Percentiles rank a stretch among this genome's conserved stretches.
phyloP scores from a whole-genome alignment of 2,888 invertebrate species.

The Apotomis turbidana region DNA sequence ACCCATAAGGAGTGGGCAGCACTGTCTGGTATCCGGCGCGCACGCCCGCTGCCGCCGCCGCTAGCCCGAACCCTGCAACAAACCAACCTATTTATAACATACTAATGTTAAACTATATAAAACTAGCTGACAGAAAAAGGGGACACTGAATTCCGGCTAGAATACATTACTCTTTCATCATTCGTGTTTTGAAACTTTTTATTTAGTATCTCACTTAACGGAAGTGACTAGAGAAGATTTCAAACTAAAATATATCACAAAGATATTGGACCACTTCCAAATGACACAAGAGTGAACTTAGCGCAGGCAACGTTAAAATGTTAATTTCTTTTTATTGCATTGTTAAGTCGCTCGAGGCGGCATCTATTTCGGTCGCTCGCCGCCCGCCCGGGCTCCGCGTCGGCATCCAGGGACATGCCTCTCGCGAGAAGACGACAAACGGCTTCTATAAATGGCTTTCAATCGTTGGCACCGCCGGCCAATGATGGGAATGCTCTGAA shows the following conservation, averaged over 20 bases:
- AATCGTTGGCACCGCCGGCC: conserved; percentile 64
- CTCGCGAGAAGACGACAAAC: conserved; percentile 80
- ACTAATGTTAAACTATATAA: conserved; percentile 44
- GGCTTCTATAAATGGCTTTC: conserved; percentile 77
- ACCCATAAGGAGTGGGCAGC: conserved; percentile 93
- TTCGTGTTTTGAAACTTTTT: conserved; percentile 60
- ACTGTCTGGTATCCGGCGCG: conserved; percentile 91
- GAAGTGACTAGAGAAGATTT: conserved; percentile 72
- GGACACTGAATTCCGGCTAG: conserved; percentile 54
- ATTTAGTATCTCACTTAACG: conserved; percentile 77
- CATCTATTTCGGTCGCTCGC: conserved; percentile 78
- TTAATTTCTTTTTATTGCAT: conserved; percentile 84
- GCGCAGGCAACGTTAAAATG: conserved; percentile 75
- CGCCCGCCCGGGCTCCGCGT: conserved; percentile 70
- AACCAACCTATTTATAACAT: conserved; percentile 55
- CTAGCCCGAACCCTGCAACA: conserved; percentile 77
- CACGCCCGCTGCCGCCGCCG: conserved; percentile 86
- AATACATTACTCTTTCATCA: conserved; percentile 67
- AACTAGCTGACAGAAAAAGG: conserved; percentile 57
- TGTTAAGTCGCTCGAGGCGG: conserved; percentile 79
- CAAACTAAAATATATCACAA: conserved; percentile 71
- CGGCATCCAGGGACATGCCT: conserved; percentile 73
- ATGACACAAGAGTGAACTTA: conserved; percentile 82
- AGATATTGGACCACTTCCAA: conserved; percentile 79
- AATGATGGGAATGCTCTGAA: conserved; percentile 33